Conservation (phyloP, 2,797 vertebrate genomes). For the Anabas testudineus region DNA sequence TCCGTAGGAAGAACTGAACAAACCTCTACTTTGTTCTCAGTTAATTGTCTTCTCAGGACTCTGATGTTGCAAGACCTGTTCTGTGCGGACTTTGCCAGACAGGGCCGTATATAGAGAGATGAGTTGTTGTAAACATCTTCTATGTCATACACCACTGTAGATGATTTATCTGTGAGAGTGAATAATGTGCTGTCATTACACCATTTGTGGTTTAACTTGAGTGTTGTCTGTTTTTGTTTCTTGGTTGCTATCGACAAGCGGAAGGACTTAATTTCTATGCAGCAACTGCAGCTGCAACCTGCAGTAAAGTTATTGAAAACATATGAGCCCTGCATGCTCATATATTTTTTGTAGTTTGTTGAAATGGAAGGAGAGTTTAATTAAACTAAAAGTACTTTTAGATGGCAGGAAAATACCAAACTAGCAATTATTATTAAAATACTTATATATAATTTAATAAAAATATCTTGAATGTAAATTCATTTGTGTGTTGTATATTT, state of each 20-base stretch:
- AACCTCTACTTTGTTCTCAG: slow-evolving; percentile 34
- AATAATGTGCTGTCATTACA: slow-evolving; percentile 37
- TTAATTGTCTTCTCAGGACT: slow-evolving; percentile 21
- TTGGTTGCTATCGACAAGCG: slow-evolving; percentile 40
- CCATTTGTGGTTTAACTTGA: slow-evolving; percentile 54
- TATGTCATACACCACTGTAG: slow-evolving; percentile 3
- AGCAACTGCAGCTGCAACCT: slow-evolving; percentile 52
- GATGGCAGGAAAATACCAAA: neutral
- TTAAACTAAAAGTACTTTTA: slow-evolving; percentile 34
- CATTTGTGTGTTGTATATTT: too few relatives aligned
- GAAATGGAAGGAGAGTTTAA: too few relatives aligned
- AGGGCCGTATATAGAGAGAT: slow-evolving; percentile 25
- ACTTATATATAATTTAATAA: neutral
- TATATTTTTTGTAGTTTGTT: neutral
- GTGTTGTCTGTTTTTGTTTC: slow-evolving; percentile 33
- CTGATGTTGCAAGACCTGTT: slow-evolving; percentile 26
- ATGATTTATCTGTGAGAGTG: slow-evolving; percentile 24
- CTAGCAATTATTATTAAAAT: too few relatives aligned
- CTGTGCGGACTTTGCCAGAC: slow-evolving; percentile 13
- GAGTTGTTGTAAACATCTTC: neutral
- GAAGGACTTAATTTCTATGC: slow-evolving; percentile 53
- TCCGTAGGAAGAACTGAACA: slow-evolving; percentile 38
- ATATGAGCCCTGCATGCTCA: neutral
- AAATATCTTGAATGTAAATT: neutral
- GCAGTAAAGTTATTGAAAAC: slow-evolving; percentile 22